Evolutionary conservation across 2,888 invertebrate species (phyloP).

Genomic region (Thyatira batis): DNA sequence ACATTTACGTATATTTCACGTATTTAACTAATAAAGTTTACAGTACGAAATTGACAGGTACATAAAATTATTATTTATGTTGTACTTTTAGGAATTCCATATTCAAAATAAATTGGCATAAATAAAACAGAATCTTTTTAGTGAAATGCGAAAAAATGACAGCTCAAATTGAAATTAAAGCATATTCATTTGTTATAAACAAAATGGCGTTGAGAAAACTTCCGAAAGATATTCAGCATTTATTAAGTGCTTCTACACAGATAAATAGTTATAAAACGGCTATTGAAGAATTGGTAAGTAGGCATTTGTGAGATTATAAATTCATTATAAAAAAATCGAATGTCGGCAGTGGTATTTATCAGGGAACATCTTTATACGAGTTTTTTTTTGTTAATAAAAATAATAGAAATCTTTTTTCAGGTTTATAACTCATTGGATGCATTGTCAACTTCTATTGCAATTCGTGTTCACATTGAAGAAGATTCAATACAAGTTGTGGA

Average conservation of each 20-base stretch:
- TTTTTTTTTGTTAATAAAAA: no score
- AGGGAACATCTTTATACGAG: no score
- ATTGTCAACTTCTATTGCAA: slow-evolving; percentile 85
- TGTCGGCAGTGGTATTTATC: background rate
- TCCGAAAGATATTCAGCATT: slow-evolving; percentile 68
- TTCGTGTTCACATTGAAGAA: slow-evolving; percentile 84
- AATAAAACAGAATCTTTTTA: background rate
- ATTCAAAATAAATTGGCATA: background rate
- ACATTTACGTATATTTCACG: no score
- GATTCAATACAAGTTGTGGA: slow-evolving; percentile 88
- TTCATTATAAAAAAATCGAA: background rate
- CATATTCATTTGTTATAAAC: slow-evolving; percentile 1
- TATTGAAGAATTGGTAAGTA: slow-evolving; percentile 84
- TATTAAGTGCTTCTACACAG: slow-evolving; percentile 81
- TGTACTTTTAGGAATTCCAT: no score
- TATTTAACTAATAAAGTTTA: no score
- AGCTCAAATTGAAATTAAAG: background rate
- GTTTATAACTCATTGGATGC: slow-evolving; percentile 88
- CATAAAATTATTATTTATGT: no score
- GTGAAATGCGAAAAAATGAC: background rate
- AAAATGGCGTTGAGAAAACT: slow-evolving; percentile 57
- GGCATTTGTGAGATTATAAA: background rate
- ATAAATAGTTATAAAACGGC: slow-evolving; percentile 82
- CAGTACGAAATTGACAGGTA: no score
- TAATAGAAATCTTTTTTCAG: slow-evolving; percentile 66